Evolutionary conservation across 2,113 vertebrate genomes (phyloP), one percentile per base, ranked within the genome.

Genomic region (Paratilapia polleni): DNA sequence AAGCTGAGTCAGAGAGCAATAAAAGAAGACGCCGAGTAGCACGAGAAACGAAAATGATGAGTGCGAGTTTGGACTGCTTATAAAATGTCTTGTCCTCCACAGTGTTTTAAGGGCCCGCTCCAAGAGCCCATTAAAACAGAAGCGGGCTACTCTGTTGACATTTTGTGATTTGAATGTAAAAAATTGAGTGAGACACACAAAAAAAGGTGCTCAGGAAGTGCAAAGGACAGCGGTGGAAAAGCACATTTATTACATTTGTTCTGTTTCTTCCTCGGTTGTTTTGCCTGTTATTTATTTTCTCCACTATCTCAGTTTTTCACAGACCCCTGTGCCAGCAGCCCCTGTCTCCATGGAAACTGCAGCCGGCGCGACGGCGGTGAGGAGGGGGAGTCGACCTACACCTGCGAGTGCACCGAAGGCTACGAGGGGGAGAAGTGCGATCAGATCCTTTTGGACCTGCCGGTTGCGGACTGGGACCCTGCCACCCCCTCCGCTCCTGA

Each of bases 321-420:
- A 92, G 97, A 99, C 93, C 96, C 97, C 52, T 99, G 98, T 87
- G 94, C 96, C 94, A 98, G 97, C 96, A 97, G 95, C 91, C 98
- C 98, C 52, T 99, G 98, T 98, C 96, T 94, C 96, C 97, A 98
- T 97, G 98, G 98, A 82, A 98, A 99, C 97, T 99, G 98, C 93
- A 98, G 97, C 94, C 92, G 57, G 75, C 94, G 88, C 0, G 63
- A 68, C 5, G 89, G 92, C 0, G 73, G 89, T 8, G 93, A 94
- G 57, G 68, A 75, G 59, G 93, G 90, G 0, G 80, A 91, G 52
- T 91, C 94, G 38, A 94, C 96, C 82, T 98, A 97, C 93, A 90
- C 96, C 86, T 99, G 98, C 47, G 11, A 96, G 24, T 99, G 98
- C 82, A 93, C 77, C 0, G 96, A 97, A 13, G 98, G 97, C 82